Evolutionary conservation across 1,140 invertebrate genomes (phyloP).

Genomic region (Yoshiicerus persimilis): DNA sequence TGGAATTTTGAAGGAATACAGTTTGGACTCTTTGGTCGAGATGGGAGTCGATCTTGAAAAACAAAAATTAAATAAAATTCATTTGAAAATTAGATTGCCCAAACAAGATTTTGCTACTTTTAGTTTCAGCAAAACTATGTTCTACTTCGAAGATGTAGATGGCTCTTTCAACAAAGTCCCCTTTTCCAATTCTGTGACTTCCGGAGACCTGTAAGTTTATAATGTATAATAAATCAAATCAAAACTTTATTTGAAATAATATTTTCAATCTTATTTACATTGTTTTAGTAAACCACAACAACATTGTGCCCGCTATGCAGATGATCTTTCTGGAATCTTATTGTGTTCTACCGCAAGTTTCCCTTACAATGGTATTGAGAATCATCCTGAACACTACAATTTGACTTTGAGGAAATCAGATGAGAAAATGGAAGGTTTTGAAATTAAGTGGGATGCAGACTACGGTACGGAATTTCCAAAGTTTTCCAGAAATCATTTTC

Average conservation of each 20-base stretch:
- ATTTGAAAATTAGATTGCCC: neutral
- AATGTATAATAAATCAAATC: no score
- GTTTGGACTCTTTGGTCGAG: neutral
- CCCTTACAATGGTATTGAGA: neutral
- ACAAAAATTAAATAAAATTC: neutral
- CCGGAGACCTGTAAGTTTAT: neutral
- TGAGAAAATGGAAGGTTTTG: neutral
- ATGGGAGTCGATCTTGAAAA: neutral
- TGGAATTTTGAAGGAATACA: neutral
- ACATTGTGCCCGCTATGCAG: neutral
- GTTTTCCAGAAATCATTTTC: no score
- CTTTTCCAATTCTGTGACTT: neutral
- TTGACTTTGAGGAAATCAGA: neutral
- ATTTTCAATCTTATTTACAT: neutral
- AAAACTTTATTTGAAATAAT: no score
- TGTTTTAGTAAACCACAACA: neutral
- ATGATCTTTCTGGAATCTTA: neutral
- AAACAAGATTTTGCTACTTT: neutral
- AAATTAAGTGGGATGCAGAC: neutral
- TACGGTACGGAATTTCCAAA: neutral
- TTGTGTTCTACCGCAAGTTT: neutral
- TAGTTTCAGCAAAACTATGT: neutral
- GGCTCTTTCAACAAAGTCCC: neutral
- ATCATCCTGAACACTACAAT: neutral
- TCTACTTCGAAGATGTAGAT: neutral